phyloP scores from a whole-genome alignment of 53 echinoderm and acorn worm species.

The Holothuria scabra region DNA sequence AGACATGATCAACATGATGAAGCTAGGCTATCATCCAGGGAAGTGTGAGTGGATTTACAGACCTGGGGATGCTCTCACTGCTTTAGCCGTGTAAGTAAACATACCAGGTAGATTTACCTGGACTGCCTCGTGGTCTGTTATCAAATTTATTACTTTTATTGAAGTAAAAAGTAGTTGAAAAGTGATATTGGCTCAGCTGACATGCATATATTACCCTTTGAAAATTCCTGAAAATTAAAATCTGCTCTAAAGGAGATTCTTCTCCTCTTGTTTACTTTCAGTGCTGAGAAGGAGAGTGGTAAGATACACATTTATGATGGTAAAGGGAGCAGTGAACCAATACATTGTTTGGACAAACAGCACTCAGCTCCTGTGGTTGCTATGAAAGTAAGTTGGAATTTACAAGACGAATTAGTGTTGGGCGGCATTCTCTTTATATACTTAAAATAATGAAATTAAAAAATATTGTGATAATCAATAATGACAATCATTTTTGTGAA shows the following conservation, averaged over 20 bases:
- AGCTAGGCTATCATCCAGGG: constrained; percentile 77
- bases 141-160: too few relatives aligned
- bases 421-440: too few relatives aligned
- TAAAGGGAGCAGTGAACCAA: constrained; percentile 66
- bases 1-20: constrained; percentile 99
- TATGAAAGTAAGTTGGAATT: constrained; percentile 76
- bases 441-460: too few relatives aligned
- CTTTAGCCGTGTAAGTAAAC: constrained; percentile 83
- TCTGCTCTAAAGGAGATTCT: neutral
- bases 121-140: too few relatives aligned
- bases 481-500: too few relatives aligned
- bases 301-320: constrained; percentile 89
- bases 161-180: too few relatives aligned
- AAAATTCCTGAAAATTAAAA: too few relatives aligned
- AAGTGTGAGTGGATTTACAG: constrained; percentile 88
- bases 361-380: constrained; percentile 78
- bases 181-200: too few relatives aligned
- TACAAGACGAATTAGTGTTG: neutral
- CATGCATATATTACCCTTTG: too few relatives aligned
- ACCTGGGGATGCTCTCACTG: constrained; percentile 83
- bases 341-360: constrained; percentile 77
- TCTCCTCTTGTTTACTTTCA: constrained; percentile 15
- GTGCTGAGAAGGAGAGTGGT: constrained; percentile 77
- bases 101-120: neutral
- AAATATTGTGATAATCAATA: too few relatives aligned